phyloP scores from a whole-genome alignment of 2,888 invertebrate species.

The Diogma glabrata region DNA sequence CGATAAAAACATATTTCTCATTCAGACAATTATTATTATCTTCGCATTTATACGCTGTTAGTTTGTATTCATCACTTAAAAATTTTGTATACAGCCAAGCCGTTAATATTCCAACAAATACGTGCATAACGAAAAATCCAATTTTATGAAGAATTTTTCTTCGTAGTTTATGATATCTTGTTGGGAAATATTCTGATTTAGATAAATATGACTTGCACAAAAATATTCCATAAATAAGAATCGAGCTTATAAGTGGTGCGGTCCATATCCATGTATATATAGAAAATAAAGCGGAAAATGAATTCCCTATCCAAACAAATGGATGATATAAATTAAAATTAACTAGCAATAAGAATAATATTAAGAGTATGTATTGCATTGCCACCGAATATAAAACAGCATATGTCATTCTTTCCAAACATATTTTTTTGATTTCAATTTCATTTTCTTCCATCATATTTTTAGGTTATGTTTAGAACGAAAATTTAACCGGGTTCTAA shows the following conservation, averaged over 20 bases:
- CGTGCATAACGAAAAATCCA: slow-evolving; percentile 38
- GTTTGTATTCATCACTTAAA: slow-evolving; percentile 46
- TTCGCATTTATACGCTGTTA: slow-evolving; percentile 39
- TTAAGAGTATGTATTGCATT: slow-evolving; percentile 42
- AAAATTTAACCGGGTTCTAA: no score
- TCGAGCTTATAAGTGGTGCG: slow-evolving; percentile 47
- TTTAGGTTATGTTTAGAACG: slow-evolving; percentile 6
- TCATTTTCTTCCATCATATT: not conserved
- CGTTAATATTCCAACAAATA: slow-evolving; percentile 51
- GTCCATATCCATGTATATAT: slow-evolving; percentile 51
- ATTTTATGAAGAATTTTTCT: slow-evolving; percentile 51
- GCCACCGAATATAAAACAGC: slow-evolving; percentile 49
- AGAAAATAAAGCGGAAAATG: slow-evolving; percentile 42
- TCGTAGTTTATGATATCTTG: slow-evolving; percentile 53
- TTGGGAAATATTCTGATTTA: slow-evolving; percentile 47
- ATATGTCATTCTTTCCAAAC: slow-evolving; percentile 28
- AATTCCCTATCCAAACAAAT: slow-evolving; percentile 48
- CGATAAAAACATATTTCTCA: slow-evolving; percentile 54
- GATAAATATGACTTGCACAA: slow-evolving; percentile 57
- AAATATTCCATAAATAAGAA: slow-evolving; percentile 58
- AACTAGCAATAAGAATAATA: slow-evolving; percentile 41
- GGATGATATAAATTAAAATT: slow-evolving; percentile 55
- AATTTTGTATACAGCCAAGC: slow-evolving; percentile 58
- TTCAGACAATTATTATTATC: slow-evolving; percentile 46
- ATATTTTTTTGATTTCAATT: slow-evolving; percentile 23